Base-by-base conservation (phyloP, 2,797 vertebrate species). In the Botia almorhae region DNA sequence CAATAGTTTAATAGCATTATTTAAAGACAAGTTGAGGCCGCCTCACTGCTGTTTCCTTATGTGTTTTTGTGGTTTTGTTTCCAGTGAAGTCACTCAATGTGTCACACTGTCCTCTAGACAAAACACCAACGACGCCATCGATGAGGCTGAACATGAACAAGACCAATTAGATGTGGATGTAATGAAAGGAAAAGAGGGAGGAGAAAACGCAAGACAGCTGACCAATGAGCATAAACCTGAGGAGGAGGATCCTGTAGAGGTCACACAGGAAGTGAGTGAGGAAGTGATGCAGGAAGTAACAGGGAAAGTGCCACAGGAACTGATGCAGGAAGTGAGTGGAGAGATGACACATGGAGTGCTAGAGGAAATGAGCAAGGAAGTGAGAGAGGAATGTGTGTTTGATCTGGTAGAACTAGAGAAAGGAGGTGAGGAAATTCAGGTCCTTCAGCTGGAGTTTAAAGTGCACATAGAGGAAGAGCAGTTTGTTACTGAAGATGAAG, bases 121-220 rank as follows among this genome's bases (percentile, higher is more conserved):
- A 87, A 97, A 96, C 55, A 99, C 98, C 4, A 92, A 95, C 0
- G 98, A 99, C 90, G 98, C 97, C 75, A 99, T 99, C 8, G 97
- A 99, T 75, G 98, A 99, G 81, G 97, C 94, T 75, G 97, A 98
- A 87, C 95, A 96, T 0, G 96, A 96, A 82, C 93, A 95, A n/a
- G 96, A 97, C 1, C 96, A 95, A 74, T 90, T 89, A 36, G 92
- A 91, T 26, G 86, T 72, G 65, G 13, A 87, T 87, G n/a, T 87
- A 85, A 79, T 36, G 26, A 68, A 72, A 19, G 87, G 56, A 55
- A 78, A 56, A 0, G 85, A 33, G 33, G 33, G 4, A 33, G 33
- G 33, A 33, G 33, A 3, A 33, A 33, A 33, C 33, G 33, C 33
- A 3, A 33, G 33, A 33, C 33, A 33, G 33, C 33, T 33, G 33